These are phyloP conservation scores for Tadarida brasiliensis DNA, from an alignment of 2,797 vertebrate species.

Conservation along the genomic window DNA sequence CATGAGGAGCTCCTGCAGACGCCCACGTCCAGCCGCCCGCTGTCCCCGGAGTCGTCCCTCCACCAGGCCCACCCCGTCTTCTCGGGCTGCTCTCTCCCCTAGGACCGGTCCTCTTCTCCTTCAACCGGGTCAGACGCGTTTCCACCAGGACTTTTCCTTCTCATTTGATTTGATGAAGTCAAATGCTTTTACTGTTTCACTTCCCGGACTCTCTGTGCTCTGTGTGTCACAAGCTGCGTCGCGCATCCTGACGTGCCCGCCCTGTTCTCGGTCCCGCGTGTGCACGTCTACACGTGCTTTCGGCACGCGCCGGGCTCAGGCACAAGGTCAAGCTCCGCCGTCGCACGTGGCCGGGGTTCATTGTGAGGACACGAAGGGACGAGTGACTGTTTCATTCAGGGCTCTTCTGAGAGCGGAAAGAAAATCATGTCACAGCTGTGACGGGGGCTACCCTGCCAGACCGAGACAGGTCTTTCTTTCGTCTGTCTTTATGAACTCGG, in stretches of 20 bases:
- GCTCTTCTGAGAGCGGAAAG: not conserved
- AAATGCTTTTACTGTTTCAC: not conserved
- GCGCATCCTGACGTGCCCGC: too few species aligned
- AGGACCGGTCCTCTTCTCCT: not conserved
- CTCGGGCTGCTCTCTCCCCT: not conserved
- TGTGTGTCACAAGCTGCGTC: not conserved
- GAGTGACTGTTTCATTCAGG: not conserved
- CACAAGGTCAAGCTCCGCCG: not conserved
- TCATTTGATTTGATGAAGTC: not conserved
- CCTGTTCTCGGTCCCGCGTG: rapidly evolving
- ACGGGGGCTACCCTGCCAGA: rapidly evolving
- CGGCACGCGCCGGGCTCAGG: not conserved
- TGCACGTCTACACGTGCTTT: rapidly evolving
- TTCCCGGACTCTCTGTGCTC: not conserved
- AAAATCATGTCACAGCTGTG: too few species aligned
- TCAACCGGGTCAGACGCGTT: not conserved
- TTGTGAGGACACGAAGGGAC: not conserved
- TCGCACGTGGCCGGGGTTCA: not conserved
- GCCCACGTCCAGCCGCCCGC: not conserved
- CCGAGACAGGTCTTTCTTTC: not conserved
- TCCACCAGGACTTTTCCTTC: not conserved
- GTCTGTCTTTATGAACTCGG: not conserved
- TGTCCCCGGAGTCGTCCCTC: rapidly evolving
- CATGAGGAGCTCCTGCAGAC: not conserved
- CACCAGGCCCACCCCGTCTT: not conserved